Conservation (phyloP, 2,113 vertebrate genomes). For the Zosterops hypoxanthus region DNA sequence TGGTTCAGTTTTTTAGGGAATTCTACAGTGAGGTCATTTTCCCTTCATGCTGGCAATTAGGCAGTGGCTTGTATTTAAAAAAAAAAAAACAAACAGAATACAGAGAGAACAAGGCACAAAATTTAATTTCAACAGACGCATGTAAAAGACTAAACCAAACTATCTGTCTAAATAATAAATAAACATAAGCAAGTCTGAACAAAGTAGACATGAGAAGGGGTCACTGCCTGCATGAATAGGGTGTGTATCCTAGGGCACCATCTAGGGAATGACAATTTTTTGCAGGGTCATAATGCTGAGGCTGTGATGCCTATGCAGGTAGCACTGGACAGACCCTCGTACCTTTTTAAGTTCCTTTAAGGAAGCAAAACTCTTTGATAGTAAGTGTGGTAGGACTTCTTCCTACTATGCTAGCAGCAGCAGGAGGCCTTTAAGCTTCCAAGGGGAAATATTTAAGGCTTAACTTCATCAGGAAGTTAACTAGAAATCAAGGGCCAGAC, state of each 20-base stretch:
- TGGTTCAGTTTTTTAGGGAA: background rate
- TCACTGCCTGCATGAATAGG: background rate
- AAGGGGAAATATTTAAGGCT: background rate
- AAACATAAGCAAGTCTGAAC: background rate
- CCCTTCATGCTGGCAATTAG: background rate
- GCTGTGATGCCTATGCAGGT: background rate
- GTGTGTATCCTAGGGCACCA: background rate
- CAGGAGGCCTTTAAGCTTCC: background rate
- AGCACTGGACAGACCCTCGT: background rate
- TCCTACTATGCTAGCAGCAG: background rate
- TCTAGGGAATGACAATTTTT: background rate
- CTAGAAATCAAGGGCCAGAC: background rate
- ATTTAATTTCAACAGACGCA: background rate
- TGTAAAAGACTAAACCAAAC: background rate
- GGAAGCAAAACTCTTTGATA: background rate
- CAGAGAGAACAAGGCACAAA: background rate
- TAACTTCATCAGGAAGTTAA: background rate
- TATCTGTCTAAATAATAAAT: conserved; percentile 17
- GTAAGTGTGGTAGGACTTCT: background rate
- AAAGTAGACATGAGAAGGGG: background rate
- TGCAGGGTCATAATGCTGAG: background rate
- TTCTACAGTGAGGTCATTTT: background rate
- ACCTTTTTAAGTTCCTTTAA: background rate
- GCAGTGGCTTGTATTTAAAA: background rate
- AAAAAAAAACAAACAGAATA: background rate